These are phyloP conservation scores for Scelioninae gen. 2 DNA, from an alignment of 2,888 invertebrate genomes.

Conservation along the genomic window DNA sequence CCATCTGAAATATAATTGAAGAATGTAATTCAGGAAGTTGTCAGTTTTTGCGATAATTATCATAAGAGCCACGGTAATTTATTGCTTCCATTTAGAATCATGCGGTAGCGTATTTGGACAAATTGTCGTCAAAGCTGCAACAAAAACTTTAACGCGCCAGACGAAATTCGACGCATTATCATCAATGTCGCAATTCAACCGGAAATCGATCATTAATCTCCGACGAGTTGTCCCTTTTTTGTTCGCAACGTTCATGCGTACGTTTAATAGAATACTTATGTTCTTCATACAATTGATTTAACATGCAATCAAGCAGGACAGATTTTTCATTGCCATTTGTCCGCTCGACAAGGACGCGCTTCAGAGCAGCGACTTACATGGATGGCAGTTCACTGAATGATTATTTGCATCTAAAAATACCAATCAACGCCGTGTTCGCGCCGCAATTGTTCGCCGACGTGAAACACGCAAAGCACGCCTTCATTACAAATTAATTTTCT, in stretches of 20 bases:
- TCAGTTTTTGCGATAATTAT: too few relatives aligned
- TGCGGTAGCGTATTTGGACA: background rate
- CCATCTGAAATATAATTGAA: too few relatives aligned
- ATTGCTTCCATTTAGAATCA: too few relatives aligned
- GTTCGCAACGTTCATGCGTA: slow-evolving; percentile 12
- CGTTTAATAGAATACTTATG: slow-evolving; percentile 26
- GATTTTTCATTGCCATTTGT: slow-evolving; percentile 55
- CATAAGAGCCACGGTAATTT: too few relatives aligned
- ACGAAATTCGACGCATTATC: too few relatives aligned
- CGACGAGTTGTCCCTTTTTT: slow-evolving; percentile 29
- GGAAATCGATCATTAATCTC: slow-evolving; percentile 28
- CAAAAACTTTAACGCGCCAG: background rate
- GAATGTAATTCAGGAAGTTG: too few relatives aligned
- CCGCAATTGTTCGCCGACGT: slow-evolving; percentile 5
- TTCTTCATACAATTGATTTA: slow-evolving; percentile 41
- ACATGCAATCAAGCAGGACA: slow-evolving; percentile 40
- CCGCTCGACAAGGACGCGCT: slow-evolving; percentile 45
- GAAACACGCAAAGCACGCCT: background rate
- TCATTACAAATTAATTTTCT: slow-evolving; percentile 27
- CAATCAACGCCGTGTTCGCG: slow-evolving; percentile 19
- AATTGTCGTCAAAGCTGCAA: background rate
- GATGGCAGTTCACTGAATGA: slow-evolving; percentile 4
- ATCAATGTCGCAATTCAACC: slow-evolving; percentile 18
- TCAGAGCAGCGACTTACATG: slow-evolving; percentile 29
- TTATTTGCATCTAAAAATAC: slow-evolving; percentile 38